These are phyloP conservation scores for Saccopteryx leptura DNA, from an alignment of 2,113 vertebrate genomes.

Conservation along the genomic window DNA sequence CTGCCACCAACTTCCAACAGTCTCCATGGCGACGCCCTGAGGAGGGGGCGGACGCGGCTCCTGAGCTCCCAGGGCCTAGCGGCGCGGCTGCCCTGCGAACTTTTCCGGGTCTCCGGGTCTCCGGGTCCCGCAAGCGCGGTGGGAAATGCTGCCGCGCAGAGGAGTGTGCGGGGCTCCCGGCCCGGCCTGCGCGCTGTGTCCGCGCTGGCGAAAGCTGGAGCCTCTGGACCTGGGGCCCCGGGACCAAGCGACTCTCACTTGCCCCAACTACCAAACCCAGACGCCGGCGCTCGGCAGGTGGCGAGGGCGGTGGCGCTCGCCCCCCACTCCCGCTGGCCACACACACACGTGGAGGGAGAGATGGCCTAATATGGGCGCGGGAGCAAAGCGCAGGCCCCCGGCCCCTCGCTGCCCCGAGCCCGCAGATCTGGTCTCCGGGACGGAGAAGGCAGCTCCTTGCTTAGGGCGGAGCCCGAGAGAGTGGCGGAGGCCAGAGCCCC, in stretches of 20 bases:
- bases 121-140: background rate
- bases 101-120: slow-evolving; percentile 15
- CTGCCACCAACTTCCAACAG: slow-evolving; percentile 81
- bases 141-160: background rate
- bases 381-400: background rate
- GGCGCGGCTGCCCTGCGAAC: background rate
- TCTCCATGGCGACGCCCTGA: slow-evolving; percentile 87
- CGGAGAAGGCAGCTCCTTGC: background rate
- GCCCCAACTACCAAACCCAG: slow-evolving; percentile 39
- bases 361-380: too few species aligned
- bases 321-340: background rate
- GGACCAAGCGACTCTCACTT: slow-evolving; percentile 7
- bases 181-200: background rate
- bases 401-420: background rate
- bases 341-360: background rate
- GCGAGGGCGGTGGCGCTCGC: background rate
- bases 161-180: background rate
- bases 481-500: background rate
- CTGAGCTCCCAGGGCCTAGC: slow-evolving; percentile 73
- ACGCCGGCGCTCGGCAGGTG: slow-evolving; percentile 57
- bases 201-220: background rate
- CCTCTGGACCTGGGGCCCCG: background rate
- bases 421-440: background rate
- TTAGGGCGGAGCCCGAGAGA: background rate
- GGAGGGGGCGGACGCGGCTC: slow-evolving; percentile 80